Evolutionary conservation across 2,888 invertebrate genomes (phyloP), one percentile per base, ranked within the genome.

Genomic region (Drosophila cognata): DNA sequence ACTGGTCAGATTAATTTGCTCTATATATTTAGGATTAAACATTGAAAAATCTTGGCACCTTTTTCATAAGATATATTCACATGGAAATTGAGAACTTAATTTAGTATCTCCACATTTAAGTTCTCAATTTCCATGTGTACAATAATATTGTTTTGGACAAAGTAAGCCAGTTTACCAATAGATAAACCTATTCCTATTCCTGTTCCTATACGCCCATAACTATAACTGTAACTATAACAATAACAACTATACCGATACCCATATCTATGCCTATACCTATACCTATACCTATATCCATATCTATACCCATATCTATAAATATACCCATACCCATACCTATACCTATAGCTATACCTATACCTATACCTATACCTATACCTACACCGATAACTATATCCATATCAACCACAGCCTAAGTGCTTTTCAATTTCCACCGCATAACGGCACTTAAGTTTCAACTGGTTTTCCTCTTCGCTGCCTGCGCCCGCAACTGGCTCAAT

Each of bases 401-500:
- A 41, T 25, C 25, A 46, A 46, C 4, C 25, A 16, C 46, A 46
- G 4, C 1, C 7, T 46, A 57, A 57, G 56, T 41, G n/a, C 48
- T 8, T 57, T 35, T 36, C 18, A 56, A 25, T n/a, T 33, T 43
- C 25, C 2, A 28, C 29, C 21, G 6, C 25, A 29, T 16, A 59
- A 21, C 33, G 7, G 6, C 18, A 35, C 25, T 58, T 13, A 25
- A 29, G 7, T 57, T 35, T 53, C 33, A 72, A 38, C 46, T 53
- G 56, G 10, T 55, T 52, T 21, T 31, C 31, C 48, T n/a, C 28
- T 25, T 16, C 41, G 41, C n/a, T n/a, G n/a, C 18, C 8, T n/a
- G 10, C n/a, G 8, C 10, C 52, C n/a, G 4, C 21, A 36, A 48
- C 41, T 51, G 33, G 28, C 53, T 51, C 33, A 65, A 71, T 71